A percentile compares a stretch with the other conserved stretches of the same genome.
phyloP scores from a whole-genome alignment of 2,888 invertebrate species.

The Clostera curtula region DNA sequence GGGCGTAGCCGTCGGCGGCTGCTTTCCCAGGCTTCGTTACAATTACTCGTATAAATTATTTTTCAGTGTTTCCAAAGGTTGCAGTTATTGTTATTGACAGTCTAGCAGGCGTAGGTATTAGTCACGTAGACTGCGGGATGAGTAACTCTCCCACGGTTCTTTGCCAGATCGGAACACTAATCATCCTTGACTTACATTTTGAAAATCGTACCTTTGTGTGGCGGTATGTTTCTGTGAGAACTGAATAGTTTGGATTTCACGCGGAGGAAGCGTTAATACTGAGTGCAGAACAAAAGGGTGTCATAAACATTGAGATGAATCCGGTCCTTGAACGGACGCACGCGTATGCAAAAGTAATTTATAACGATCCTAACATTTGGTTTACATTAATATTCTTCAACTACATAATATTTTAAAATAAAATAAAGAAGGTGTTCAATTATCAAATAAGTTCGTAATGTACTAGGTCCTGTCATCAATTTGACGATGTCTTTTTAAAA shows the following conservation, averaged over 20 bases:
- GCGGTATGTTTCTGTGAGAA: constrained; percentile 64
- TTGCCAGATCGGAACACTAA: constrained; percentile 49
- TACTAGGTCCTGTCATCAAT: too few species aligned
- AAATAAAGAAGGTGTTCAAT: too few species aligned
- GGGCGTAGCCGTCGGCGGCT: constrained; percentile 22
- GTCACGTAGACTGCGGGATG: constrained; percentile 38
- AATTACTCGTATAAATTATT: constrained; percentile 32
- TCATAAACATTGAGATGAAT: constrained; percentile 10
- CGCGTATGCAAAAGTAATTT: too few species aligned
- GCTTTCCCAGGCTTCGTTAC: constrained; percentile 33
- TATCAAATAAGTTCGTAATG: too few species aligned
- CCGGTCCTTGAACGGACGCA: too few species aligned
- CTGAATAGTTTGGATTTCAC: constrained; percentile 48
- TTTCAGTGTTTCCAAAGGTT: constrained; percentile 30
- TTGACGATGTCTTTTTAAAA: too few species aligned
- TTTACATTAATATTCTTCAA: constrained; percentile 19
- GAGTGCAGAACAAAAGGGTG: constrained; percentile 25
- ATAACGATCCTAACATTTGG: too few species aligned
- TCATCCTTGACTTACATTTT: constrained; percentile 70
- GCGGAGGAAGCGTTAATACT: constrained; percentile 36
- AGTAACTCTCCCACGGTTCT: constrained; percentile 59
- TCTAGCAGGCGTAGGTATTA: constrained; percentile 29
- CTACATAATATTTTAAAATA: too few species aligned
- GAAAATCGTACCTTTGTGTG: constrained; percentile 66
- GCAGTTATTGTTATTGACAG: constrained; percentile 38